phyloP scores from a whole-genome alignment of 2,888 invertebrate species.

The Sesia bembeciformis region DNA sequence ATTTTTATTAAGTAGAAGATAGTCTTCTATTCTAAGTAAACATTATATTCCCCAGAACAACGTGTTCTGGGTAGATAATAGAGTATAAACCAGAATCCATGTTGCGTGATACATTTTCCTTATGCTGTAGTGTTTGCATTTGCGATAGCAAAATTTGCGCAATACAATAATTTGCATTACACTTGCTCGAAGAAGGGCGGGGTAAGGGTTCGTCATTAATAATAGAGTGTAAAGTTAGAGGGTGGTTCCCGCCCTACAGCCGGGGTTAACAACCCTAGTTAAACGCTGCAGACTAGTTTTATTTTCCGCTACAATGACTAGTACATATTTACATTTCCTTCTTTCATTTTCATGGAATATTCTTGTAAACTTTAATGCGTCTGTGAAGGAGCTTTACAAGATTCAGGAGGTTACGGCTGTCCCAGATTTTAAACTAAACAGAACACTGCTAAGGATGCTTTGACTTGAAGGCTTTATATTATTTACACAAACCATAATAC shows the following conservation, averaged over 20 bases:
- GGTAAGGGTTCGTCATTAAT: constrained; percentile 65
- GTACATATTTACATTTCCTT: constrained; percentile 44
- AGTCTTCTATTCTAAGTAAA: too few species aligned
- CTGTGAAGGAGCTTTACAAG: too few species aligned
- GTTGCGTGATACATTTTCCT: too few species aligned
- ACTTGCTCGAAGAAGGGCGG: constrained; percentile 49
- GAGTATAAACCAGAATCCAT: too few species aligned
- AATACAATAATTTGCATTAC: constrained; percentile 66
- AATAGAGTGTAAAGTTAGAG: constrained; percentile 63
- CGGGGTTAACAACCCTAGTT: constrained; percentile 66
- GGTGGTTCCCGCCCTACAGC: constrained; percentile 50
- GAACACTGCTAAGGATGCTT: too few species aligned
- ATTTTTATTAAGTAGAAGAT: too few species aligned
- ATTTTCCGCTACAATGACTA: constrained; percentile 46
- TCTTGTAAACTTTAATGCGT: not conserved
- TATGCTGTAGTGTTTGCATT: not conserved
- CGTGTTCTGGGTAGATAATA: too few species aligned
- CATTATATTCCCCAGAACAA: too few species aligned
- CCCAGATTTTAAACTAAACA: too few species aligned
- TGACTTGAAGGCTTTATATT: too few species aligned
- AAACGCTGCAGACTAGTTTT: constrained; percentile 42
- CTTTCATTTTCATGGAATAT: constrained; percentile 12
- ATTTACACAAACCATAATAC: too few species aligned
- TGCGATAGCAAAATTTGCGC: constrained; percentile 40
- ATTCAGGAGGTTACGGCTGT: too few species aligned